Base-by-base conservation (phyloP, 2,888 invertebrate genomes). In the Eupithecia subfuscata region DNA sequence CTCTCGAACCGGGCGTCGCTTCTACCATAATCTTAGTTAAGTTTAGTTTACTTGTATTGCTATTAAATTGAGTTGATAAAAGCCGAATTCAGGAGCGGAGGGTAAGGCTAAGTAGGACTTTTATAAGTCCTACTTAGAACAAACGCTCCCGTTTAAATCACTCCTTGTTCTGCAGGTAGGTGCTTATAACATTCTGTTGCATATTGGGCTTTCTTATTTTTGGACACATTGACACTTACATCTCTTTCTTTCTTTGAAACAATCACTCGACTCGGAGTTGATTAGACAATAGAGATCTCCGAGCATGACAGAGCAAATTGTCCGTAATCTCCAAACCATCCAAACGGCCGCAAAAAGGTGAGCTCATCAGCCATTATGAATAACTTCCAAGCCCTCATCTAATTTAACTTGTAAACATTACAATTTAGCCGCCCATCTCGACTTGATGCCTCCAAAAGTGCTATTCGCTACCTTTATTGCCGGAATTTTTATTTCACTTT, bases 331-430 rank as follows among this genome's bases (percentile, higher is more conserved):
- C 56, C 63, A 65, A 75, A 75, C 75, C 75, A 71, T 70, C 77
- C 73, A 70, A 83, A 84, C 82, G 82, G 82, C 88, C 88, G 80
- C 89, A 89, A 90, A 91, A 91, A 90, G 91, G 90, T 88, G 89
- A 89, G 85, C 81, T 84, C 71, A 73, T 77, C 74, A 64, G 68
- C 88, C 88, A 90, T 91, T 91, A 91, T 90, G 90, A 90, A 91
- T 91, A 91, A 91, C 89, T 90, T 89, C 87, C 86, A 87, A 85
- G 86, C 87, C 88, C 89, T 90, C 91, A 88, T 91, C 92, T 92
- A 91, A 92, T 92, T 92, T 92, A 92, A 92, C 92, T 92, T 92
- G 92, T 92, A 92, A 92, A 92, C 92, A 91, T 92, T 91, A 92
- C 91, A 91, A 92, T 92, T 92, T 90, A 91, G 90, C 82, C 89